A percentile compares a stretch with the other conserved stretches of the same genome.
Evolutionary conservation across 2,113 vertebrate species (phyloP).

Genomic region (Macroglossus sobrinus): DNA sequence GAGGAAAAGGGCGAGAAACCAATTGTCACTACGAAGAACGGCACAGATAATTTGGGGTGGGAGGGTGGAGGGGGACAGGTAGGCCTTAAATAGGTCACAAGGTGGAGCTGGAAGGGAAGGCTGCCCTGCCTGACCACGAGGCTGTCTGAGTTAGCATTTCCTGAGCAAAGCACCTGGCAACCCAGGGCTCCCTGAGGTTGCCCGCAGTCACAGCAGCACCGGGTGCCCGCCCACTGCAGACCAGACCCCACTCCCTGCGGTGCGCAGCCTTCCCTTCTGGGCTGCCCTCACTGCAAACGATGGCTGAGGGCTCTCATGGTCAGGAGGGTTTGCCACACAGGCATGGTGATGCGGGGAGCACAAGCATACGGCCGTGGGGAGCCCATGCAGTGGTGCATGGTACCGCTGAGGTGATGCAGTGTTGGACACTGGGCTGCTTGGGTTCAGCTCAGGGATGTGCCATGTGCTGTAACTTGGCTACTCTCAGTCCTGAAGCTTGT

Average conservation of each 20-base stretch:
- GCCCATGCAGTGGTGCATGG: background rate
- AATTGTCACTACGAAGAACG: constrained; percentile 63
- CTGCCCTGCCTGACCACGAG: constrained; percentile 74
- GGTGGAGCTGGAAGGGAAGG: constrained; percentile 72
- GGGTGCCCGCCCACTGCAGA: background rate
- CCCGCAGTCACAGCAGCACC: background rate
- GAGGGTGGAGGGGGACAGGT: constrained; percentile 41
- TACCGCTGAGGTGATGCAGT: background rate
- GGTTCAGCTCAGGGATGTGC: background rate
- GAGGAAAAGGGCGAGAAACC: background rate
- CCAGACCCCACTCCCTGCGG: background rate
- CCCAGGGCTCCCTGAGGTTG: background rate
- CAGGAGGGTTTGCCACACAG: background rate
- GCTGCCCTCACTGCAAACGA: background rate
- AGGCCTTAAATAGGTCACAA: constrained; percentile 77
- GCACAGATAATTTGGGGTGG: constrained; percentile 68
- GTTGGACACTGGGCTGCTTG: background rate
- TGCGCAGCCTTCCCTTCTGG: background rate
- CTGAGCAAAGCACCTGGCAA: constrained; percentile 11
- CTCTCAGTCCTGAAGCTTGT: background rate
- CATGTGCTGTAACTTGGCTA: background rate
- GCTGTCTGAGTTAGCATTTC: background rate
- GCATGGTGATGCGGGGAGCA: too few relatives aligned
- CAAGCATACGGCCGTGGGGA: background rate
- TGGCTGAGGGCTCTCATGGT: background rate